phyloP scores from a whole-genome alignment of 2,888 invertebrate species.

The Odontocerum albicorne region DNA sequence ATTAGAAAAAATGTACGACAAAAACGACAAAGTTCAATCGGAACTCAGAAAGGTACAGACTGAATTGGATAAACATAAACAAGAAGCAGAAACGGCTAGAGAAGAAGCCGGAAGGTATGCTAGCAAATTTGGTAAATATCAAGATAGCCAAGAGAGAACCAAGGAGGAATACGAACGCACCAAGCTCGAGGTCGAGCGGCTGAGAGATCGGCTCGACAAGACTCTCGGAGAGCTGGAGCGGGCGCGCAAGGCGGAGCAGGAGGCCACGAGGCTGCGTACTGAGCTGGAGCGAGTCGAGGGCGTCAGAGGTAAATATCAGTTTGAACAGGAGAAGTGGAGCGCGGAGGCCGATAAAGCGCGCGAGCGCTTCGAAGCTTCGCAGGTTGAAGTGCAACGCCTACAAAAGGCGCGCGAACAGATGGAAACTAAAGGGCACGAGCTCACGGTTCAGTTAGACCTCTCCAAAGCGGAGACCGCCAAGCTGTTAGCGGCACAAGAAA shows the following conservation, averaged over 20 bases:
- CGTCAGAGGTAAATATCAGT: slow-evolving; percentile 78
- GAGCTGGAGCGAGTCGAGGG: slow-evolving; percentile 76
- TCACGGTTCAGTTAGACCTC: slow-evolving; percentile 78
- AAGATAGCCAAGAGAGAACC: slow-evolving; percentile 64
- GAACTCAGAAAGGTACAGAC: slow-evolving; percentile 81
- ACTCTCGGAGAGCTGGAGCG: slow-evolving; percentile 77
- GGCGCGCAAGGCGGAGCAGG: slow-evolving; percentile 70
- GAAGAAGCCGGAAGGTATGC: slow-evolving; percentile 78
- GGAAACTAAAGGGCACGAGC: slow-evolving; percentile 72
- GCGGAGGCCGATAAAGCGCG: slow-evolving; percentile 72
- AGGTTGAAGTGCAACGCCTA: slow-evolving; percentile 71
- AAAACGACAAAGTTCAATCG: slow-evolving; percentile 81
- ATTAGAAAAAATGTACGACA: slow-evolving; percentile 88
- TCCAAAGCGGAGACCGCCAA: slow-evolving; percentile 79
- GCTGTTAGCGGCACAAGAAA: slow-evolving; percentile 72
- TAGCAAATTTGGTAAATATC: slow-evolving; percentile 73
- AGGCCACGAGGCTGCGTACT: slow-evolving; percentile 64
- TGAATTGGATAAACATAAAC: slow-evolving; percentile 69
- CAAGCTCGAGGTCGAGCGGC: slow-evolving; percentile 78
- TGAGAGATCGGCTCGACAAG: slow-evolving; percentile 79
- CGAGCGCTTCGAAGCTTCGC: slow-evolving; percentile 74
- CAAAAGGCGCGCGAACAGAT: slow-evolving; percentile 66
- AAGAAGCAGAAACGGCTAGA: slow-evolving; percentile 75
- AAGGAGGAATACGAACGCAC: slow-evolving; percentile 78
- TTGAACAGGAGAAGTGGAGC: slow-evolving; percentile 68